A percentile compares a stretch with the other conserved stretches of the same genome.
Evolutionary conservation across 1,140 invertebrate genomes (phyloP).

Genomic region (Meloidogyne floridensis): DNA sequence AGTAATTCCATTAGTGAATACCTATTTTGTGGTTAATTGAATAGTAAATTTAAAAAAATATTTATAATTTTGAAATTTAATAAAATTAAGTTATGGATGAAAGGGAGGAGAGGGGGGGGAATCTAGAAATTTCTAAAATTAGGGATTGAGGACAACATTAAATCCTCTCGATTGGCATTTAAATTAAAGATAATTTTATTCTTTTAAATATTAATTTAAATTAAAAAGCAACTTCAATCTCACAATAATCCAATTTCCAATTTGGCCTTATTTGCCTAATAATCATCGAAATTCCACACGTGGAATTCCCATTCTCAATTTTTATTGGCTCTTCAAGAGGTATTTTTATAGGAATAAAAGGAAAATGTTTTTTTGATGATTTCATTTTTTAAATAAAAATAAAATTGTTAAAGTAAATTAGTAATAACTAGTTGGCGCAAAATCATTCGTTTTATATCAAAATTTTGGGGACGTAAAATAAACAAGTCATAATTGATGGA

Average conservation of each 20-base stretch:
- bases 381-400: not conserved
- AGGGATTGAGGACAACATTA: not conserved
- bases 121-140: not conserved
- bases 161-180: not conserved
- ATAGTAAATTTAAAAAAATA: not conserved
- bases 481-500: not conserved
- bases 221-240: constrained; percentile 8
- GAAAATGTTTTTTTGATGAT: not conserved
- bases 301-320: not conserved
- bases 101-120: too few species aligned
- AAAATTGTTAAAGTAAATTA: not conserved
- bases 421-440: not conserved
- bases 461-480: not conserved
- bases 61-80: not conserved
- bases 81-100: too few species aligned
- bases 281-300: not conserved
- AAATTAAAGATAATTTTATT: too few species aligned
- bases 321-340: not conserved
- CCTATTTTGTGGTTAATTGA: constrained; percentile 68
- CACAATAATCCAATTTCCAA: not conserved
- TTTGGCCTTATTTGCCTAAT: not conserved
- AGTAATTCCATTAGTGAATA: constrained; percentile 91
- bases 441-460: not conserved
- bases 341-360: not conserved
- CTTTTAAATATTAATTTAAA: not conserved